Evolutionary conservation across 2,888 invertebrate genomes (phyloP).

Genomic region (Melipona bicolor): DNA sequence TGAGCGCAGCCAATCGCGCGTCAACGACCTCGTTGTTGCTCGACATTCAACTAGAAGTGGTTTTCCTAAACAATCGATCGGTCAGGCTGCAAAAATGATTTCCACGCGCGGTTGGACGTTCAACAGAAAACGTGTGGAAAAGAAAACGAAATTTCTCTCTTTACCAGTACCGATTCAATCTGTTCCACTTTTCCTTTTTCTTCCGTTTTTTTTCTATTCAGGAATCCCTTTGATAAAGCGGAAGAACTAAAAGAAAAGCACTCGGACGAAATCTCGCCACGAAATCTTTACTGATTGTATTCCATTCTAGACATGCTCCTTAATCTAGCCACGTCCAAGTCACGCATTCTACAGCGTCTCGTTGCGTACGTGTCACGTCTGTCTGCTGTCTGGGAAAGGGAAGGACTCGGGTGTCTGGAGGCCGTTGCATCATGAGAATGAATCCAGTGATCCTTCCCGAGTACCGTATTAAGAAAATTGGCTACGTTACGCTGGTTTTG

Average conservation of each 20-base stretch:
- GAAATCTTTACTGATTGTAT: conserved; percentile 64
- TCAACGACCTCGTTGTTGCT: conserved; percentile 69
- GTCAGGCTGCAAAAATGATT: neutral
- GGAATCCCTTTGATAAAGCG: conserved; percentile 5
- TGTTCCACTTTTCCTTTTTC: conserved; percentile 19
- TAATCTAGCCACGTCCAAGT: conserved; percentile 79
- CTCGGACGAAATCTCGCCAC: conserved; percentile 58
- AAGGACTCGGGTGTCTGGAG: conserved; percentile 74
- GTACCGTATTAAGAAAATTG: conserved; percentile 61
- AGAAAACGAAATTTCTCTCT: neutral
- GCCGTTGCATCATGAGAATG: conserved; percentile 74
- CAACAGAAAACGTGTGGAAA: neutral
- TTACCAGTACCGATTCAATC: neutral
- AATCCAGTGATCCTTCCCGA: conserved; percentile 65
- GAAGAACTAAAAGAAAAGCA: conserved; percentile 26
- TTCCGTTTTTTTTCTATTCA: neutral
- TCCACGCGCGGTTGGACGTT: neutral
- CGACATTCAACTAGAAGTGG: conserved; percentile 47
- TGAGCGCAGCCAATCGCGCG: conserved; percentile 65
- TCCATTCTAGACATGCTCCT: conserved; percentile 76
- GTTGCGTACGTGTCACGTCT: conserved; percentile 81
- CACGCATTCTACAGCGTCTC: conserved; percentile 80
- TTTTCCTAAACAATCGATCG: conserved; percentile 53
- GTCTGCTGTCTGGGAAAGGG: conserved; percentile 80
- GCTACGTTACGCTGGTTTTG: conserved; percentile 50